phyloP scores from a whole-genome alignment of 2,797 vertebrate genomes.

The Hirundo rustica region DNA sequence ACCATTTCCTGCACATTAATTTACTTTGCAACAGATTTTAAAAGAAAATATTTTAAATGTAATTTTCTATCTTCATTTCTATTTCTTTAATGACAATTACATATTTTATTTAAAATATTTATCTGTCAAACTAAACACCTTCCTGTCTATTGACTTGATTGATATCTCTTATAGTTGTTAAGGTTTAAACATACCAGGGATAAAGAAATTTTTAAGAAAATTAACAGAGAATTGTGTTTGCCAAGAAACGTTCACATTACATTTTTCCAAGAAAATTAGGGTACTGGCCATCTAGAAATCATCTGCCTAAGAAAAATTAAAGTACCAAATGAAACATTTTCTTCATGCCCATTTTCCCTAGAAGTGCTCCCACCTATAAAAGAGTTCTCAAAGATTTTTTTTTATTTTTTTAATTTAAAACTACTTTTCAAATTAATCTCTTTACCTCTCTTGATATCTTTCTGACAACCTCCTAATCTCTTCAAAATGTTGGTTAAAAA shows the following conservation, averaged over 20 bases:
- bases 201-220: constrained; percentile 47
- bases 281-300: not conserved
- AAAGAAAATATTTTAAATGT: not conserved
- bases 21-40: not conserved
- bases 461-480: constrained; percentile 70
- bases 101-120: constrained; percentile 41
- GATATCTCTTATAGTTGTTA: constrained; percentile 36
- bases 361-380: not conserved
- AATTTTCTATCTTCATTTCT: not conserved
- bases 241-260: constrained; percentile 25
- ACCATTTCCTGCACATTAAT: not conserved
- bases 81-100: not conserved
- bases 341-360: constrained; percentile 21
- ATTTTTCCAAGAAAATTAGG: constrained; percentile 33
- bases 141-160: not conserved
- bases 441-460: constrained; percentile 66
- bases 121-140: constrained; percentile 2
- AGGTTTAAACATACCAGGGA: constrained; percentile 16
- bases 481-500: constrained; percentile 69
- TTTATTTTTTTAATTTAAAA: constrained; percentile 66
- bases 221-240: constrained; percentile 22
- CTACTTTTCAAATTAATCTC: constrained; percentile 62
- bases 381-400: constrained; percentile 35
- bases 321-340: not conserved
- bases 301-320: not conserved